A percentile compares a stretch with the other conserved stretches of the same genome.
Evolutionary conservation across 2,797 vertebrate species (phyloP).

Genomic region (Neomorphus geoffroyi): DNA sequence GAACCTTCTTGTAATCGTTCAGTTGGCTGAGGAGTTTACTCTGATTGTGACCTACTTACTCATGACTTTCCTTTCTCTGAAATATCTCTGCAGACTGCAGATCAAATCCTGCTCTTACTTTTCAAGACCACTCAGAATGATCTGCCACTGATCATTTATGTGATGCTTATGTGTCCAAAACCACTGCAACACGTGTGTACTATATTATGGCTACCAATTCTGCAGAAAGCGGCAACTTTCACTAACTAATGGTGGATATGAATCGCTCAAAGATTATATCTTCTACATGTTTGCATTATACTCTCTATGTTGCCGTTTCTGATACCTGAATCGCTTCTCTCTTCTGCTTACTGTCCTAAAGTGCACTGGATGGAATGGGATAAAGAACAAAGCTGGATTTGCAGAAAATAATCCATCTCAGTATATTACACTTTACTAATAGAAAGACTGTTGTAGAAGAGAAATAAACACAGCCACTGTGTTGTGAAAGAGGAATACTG

Average conservation of each 20-base stretch:
- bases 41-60: conserved; percentile 46
- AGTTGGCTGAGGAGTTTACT: conserved; percentile 30
- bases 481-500: conserved; percentile 30
- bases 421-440: conserved; percentile 15
- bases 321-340: conserved; percentile 57
- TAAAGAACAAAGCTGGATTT: conserved; percentile 67
- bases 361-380: conserved; percentile 14
- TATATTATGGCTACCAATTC: neutral
- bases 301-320: conserved; percentile 12
- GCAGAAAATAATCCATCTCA: conserved; percentile 58
- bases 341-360: conserved; percentile 36
- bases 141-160: neutral
- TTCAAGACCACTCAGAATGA: neutral
- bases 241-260: neutral
- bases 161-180: neutral
- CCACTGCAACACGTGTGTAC: neutral
- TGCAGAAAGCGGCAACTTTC: neutral
- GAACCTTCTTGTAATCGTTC: neutral
- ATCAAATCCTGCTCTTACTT: neutral
- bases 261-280: neutral
- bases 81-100: neutral
- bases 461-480: conserved; percentile 35
- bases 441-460: neutral
- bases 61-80: neutral
- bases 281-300: neutral